phyloP scores from a whole-genome alignment of 2,888 invertebrate genomes.

The Brachylomia viminalis region DNA sequence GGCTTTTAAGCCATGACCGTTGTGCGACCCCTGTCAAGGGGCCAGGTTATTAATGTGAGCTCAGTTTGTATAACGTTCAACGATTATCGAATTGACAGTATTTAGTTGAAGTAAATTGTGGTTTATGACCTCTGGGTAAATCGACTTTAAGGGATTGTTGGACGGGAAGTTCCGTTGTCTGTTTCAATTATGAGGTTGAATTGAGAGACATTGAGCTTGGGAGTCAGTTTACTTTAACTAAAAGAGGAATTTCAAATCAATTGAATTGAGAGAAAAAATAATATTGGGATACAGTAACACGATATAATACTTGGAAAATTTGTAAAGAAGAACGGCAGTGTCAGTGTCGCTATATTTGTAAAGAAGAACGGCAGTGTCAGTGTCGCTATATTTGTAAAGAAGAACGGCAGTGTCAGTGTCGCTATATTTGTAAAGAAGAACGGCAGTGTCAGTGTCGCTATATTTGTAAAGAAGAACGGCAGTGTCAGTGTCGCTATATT shows the following conservation, averaged over 20 bases:
- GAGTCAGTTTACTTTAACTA: too few relatives aligned
- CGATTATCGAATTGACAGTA: constrained; percentile 56
- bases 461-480: too few relatives aligned
- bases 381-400: too few relatives aligned
- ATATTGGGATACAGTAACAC: neutral
- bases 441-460: too few relatives aligned
- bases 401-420: too few relatives aligned
- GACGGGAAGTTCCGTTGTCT: neutral
- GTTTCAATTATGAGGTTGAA: neutral
- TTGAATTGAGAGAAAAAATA: neutral
- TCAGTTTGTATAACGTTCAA: constrained; percentile 31
- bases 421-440: too few relatives aligned
- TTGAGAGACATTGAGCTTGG: neutral
- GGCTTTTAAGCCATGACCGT: constrained; percentile 27
- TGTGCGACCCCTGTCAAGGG: constrained; percentile 54
- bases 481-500: too few relatives aligned
- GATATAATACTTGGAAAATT: neutral
- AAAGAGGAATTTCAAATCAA: neutral
- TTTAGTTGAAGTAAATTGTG: constrained; percentile 36
- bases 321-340: too few relatives aligned
- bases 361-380: too few relatives aligned
- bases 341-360: too few relatives aligned
- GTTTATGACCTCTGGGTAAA: constrained; percentile 37
- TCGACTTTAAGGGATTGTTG: neutral
- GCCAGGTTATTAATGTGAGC: constrained; percentile 51